A percentile compares a stretch with the other conserved stretches of the same genome.
Conservation (phyloP, 2,888 invertebrate genomes). For the Drosophila fungiperda region DNA sequence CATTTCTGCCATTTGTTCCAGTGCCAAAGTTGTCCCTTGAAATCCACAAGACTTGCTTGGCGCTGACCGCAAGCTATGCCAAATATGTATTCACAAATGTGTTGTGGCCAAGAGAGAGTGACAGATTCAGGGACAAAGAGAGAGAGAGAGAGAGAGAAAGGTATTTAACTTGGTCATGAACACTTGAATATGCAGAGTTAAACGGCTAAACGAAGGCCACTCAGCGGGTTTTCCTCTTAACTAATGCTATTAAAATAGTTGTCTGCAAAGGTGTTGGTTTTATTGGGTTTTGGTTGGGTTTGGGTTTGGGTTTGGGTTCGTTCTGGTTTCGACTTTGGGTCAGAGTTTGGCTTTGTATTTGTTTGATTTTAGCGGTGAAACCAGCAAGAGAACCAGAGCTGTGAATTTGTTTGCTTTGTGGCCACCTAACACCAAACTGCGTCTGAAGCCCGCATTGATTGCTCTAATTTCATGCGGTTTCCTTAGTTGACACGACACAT, state of each 20-base stretch:
- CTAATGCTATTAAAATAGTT: constrained; percentile 52
- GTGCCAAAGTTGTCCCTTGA: neutral
- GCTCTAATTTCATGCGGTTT: constrained; percentile 54
- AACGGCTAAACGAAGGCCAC: neutral
- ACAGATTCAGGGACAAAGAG: too few species aligned
- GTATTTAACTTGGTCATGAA: neutral
- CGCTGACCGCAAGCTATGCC: constrained; percentile 11
- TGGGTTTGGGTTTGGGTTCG: constrained; percentile 3
- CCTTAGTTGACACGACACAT: constrained; percentile 14
- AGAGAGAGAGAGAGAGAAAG: neutral
- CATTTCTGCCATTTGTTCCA: neutral
- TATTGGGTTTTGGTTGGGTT: constrained; percentile 22
- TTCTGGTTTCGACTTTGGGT: constrained; percentile 31
- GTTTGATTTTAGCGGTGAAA: constrained; percentile 3
- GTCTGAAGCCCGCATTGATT: constrained; percentile 25
- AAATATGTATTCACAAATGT: constrained; percentile 2
- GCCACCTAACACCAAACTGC: neutral
- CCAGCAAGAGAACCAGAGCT: neutral
- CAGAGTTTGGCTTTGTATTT: constrained; percentile 42
- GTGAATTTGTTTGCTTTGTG: constrained; percentile 2
- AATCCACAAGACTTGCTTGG: neutral
- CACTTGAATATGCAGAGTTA: neutral
- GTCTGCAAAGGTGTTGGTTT: constrained; percentile 49
- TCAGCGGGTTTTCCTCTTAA: constrained; percentile 14
- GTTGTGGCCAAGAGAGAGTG: neutral